Percentiles rank a stretch among this genome's conserved stretches.
These are phyloP conservation scores for Ceratina japonica DNA, from an alignment of 1,140 invertebrate genomes.

Conservation along the genomic window DNA sequence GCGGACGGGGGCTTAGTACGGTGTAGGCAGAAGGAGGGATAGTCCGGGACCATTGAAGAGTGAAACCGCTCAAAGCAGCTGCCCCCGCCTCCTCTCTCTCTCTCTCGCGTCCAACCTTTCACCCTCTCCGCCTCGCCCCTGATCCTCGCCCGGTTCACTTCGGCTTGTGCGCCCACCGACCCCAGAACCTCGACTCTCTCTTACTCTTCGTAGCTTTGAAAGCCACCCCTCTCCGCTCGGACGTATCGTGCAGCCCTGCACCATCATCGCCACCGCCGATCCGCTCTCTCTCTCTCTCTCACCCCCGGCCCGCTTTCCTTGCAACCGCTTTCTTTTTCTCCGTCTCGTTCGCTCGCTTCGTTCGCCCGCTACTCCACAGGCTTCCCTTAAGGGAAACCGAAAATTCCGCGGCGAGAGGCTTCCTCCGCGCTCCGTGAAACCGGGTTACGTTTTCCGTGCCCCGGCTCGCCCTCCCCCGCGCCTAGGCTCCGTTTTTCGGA, in stretches of 20 bases:
- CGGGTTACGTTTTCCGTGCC: constrained; percentile 48
- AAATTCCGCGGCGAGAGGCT: constrained; percentile 44
- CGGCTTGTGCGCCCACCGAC: constrained; percentile 58
- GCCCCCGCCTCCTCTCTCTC: constrained; percentile 62
- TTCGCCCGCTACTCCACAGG: background rate
- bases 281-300: too few species aligned
- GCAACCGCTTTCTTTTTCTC: constrained; percentile 37
- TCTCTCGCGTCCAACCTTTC: constrained; percentile 45
- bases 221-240: constrained; percentile 57
- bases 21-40: constrained; percentile 63
- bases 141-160: constrained; percentile 51
- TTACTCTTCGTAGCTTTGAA: constrained; percentile 65
- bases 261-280: constrained; percentile 37
- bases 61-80: constrained; percentile 79
- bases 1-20: constrained; percentile 60
- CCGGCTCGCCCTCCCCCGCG: constrained; percentile 4
- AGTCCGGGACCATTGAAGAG: constrained; percentile 76
- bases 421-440: constrained; percentile 47
- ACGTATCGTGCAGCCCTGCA: constrained; percentile 55
- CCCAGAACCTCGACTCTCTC: constrained; percentile 63
- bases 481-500: constrained; percentile 32
- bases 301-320: constrained; percentile 1
- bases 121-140: constrained; percentile 51
- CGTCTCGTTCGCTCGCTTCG: constrained; percentile 21
- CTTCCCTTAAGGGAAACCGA: constrained; percentile 50